Percentiles rank a stretch among this genome's conserved stretches.
Evolutionary conservation across 1,140 invertebrate species (phyloP).

Genomic region (Apis laboriosa): DNA sequence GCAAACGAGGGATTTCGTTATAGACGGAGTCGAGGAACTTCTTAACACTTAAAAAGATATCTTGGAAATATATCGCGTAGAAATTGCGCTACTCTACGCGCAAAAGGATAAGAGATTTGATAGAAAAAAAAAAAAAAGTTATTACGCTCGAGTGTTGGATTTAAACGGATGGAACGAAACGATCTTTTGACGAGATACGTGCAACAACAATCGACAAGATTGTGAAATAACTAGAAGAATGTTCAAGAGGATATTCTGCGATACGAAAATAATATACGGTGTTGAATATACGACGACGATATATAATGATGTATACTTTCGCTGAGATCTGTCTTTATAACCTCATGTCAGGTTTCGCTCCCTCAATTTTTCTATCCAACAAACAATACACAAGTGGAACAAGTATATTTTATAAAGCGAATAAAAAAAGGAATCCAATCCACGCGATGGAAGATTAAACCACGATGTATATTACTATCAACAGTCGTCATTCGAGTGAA

Average conservation of each 20-base stretch:
- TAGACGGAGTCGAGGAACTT: conserved; percentile 8
- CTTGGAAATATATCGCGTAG: conserved; percentile 8
- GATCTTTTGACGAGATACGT: background rate
- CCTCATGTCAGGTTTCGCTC: conserved; percentile 42
- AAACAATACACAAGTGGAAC: background rate
- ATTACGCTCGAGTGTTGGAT: background rate
- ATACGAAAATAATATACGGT: background rate
- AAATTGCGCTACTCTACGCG: background rate
- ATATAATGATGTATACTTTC: background rate
- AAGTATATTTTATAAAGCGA: background rate
- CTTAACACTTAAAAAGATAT: conserved; percentile 1
- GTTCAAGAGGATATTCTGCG: background rate
- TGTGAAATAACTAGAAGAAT: background rate
- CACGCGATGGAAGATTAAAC: conserved; percentile 16
- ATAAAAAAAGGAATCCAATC: conserved; percentile 31
- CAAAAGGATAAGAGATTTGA: background rate
- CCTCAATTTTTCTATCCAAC: conserved; percentile 43
- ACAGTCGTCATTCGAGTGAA: background rate
- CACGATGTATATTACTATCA: conserved; percentile 13
- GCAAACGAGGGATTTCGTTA: conserved; percentile 16
- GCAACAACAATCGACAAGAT: background rate
- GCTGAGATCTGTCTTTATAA: conserved; percentile 45
- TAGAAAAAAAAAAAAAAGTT: background rate
- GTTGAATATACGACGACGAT: background rate
- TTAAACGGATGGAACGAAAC: too few species aligned